phyloP scores from a whole-genome alignment of 2,888 invertebrate species.

The Thelaira solivaga region DNA sequence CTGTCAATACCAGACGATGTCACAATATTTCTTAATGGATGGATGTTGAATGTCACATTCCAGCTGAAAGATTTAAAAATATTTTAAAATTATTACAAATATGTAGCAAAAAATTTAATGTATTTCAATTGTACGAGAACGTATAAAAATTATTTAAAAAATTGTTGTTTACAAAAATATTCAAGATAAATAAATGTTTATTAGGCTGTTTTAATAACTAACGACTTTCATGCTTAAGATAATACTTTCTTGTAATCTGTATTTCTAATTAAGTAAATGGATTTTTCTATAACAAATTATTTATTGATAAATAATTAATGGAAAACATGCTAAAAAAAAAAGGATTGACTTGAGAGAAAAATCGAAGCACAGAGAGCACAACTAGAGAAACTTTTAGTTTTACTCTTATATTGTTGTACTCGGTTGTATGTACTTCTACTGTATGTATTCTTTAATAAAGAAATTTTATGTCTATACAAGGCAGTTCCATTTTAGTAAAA shows the following conservation, averaged over 20 bases:
- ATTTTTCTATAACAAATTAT: slow-evolving; percentile 40
- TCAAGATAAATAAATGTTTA: too few species aligned
- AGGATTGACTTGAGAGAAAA: slow-evolving; percentile 31
- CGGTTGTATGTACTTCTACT: slow-evolving; percentile 1
- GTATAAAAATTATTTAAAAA: too few species aligned
- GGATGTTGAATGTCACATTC: slow-evolving; percentile 57
- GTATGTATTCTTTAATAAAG: slow-evolving; percentile 42
- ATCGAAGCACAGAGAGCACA: neutral
- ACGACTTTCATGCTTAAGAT: neutral
- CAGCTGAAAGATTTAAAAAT: slow-evolving; percentile 4
- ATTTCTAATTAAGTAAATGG: slow-evolving; percentile 58
- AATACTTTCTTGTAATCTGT: neutral
- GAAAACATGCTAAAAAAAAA: slow-evolving; percentile 45
- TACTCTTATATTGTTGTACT: too few species aligned
- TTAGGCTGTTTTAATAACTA: too few species aligned
- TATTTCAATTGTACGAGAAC: too few species aligned
- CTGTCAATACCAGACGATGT: slow-evolving; percentile 64
- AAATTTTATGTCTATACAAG: slow-evolving; percentile 33
- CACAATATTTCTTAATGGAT: slow-evolving; percentile 64
- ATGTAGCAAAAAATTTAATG: too few species aligned
- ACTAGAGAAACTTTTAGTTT: neutral
- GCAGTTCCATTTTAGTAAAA: neutral
- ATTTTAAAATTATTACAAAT: too few species aligned
- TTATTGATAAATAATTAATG: slow-evolving; percentile 29
- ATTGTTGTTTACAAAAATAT: too few species aligned